Conservation (phyloP, 2,888 invertebrate species). For the Amorpha juglandis region DNA sequence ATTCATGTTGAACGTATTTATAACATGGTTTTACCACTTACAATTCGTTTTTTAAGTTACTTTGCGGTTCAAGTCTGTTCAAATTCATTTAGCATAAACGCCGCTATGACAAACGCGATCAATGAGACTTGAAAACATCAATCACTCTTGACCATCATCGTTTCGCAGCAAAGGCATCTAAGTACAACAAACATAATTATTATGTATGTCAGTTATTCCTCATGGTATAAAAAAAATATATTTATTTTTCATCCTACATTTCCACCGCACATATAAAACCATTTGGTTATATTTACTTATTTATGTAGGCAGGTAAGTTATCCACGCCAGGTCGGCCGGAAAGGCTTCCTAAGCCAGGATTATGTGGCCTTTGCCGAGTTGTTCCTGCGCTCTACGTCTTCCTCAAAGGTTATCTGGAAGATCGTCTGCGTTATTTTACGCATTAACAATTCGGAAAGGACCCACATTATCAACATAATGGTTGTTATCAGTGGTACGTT, state of each 20-base stretch:
- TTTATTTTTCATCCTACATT: neutral
- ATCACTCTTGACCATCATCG: too few species aligned
- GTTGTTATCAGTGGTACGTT: slow-evolving; percentile 40
- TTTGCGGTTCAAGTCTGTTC: too few species aligned
- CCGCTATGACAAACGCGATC: too few species aligned
- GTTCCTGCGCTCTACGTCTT: slow-evolving; percentile 44
- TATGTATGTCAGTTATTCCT: neutral
- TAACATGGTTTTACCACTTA: too few species aligned
- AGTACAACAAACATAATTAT: too few species aligned
- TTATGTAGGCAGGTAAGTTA: slow-evolving; percentile 38
- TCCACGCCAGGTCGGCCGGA: slow-evolving; percentile 37
- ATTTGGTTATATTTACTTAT: slow-evolving; percentile 30
- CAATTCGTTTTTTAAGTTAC: too few species aligned
- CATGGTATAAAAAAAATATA: neutral
- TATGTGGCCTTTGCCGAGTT: slow-evolving; percentile 52
- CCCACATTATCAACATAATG: slow-evolving; percentile 26
- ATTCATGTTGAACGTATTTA: too few species aligned
- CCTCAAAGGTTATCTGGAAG: slow-evolving; percentile 42
- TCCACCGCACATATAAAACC: slow-evolving; percentile 10
- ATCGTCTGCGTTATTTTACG: neutral
- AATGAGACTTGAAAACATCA: too few species aligned
- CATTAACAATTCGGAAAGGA: neutral
- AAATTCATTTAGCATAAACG: too few species aligned
- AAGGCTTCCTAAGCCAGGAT: slow-evolving; percentile 64
- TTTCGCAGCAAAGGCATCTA: too few species aligned